Conservation (phyloP, 1,140 invertebrate species). For the Bombus cullumanus region DNA sequence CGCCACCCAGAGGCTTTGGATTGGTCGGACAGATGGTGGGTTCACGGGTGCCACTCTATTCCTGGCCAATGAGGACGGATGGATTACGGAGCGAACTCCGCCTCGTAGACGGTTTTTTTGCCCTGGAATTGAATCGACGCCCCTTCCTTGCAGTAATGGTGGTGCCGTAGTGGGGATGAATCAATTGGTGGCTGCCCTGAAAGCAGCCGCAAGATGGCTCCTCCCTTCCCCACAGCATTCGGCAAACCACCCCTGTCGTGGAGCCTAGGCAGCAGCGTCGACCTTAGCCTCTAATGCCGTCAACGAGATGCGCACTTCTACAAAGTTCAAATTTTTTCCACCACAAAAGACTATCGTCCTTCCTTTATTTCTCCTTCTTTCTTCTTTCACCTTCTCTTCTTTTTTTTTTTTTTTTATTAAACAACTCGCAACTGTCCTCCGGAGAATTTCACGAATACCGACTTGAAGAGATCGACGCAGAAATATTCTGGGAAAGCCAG, state of each 20-base stretch:
- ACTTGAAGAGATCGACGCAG: too few relatives aligned
- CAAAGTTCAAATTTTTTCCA: background rate
- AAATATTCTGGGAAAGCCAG: too few relatives aligned
- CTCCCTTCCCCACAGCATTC: conserved; percentile 72
- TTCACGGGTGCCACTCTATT: conserved; percentile 59
- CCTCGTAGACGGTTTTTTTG: conserved; percentile 73
- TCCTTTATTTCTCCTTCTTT: background rate
- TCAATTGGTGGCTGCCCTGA: conserved; percentile 81
- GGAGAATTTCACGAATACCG: too few relatives aligned
- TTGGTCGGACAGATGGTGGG: conserved; percentile 48
- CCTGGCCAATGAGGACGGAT: conserved; percentile 67
- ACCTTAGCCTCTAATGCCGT: conserved; percentile 52
- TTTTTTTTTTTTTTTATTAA: background rate
- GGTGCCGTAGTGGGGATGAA: conserved; percentile 76
- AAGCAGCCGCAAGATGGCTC: conserved; percentile 83
- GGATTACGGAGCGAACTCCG: conserved; percentile 67
- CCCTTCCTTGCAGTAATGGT: conserved; percentile 61
- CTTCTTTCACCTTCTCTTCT: background rate
- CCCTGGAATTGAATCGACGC: conserved; percentile 78
- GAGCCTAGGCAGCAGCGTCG: conserved; percentile 37
- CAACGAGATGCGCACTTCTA: conserved; percentile 22
- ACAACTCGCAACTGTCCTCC: background rate
- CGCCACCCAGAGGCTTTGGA: conserved; percentile 70
- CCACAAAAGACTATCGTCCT: background rate
- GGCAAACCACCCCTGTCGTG: conserved; percentile 71